A percentile compares a stretch with the other conserved stretches of the same genome.
Evolutionary conservation across 2,113 vertebrate species (phyloP).

Genomic region (Oryzias javanicus): DNA sequence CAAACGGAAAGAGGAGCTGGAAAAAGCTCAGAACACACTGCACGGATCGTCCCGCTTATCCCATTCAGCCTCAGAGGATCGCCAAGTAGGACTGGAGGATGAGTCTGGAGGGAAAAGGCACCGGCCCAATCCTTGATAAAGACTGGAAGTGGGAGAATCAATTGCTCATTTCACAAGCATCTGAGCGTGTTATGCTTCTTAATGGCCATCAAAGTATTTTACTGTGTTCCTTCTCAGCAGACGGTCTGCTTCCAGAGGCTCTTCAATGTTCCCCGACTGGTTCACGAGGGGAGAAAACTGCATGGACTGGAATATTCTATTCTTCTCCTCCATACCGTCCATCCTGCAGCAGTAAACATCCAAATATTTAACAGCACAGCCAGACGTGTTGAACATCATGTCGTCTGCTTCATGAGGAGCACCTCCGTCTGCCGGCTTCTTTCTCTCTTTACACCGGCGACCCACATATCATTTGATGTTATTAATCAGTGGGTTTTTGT

Average conservation of each 20-base stretch:
- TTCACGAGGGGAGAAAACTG: too few relatives aligned
- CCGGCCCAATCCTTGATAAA: constrained; percentile 9
- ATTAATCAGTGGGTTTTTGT: constrained; percentile 40
- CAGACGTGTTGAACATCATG: background rate
- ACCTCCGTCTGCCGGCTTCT: constrained; percentile 5
- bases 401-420: background rate
- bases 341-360: too few relatives aligned
- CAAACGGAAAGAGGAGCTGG: constrained; percentile 16
- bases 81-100: constrained; percentile 3
- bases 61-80: constrained; percentile 2
- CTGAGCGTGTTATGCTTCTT: background rate
- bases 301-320: too few relatives aligned
- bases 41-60: constrained; percentile 22
- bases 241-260: background rate
- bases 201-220: background rate
- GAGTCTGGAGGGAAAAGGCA: constrained; percentile 8
- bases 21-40: constrained; percentile 11
- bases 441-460: constrained; percentile 12
- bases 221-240: background rate
- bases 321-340: too few relatives aligned
- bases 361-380: too few relatives aligned
- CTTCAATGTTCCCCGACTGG: background rate
- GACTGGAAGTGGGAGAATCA: constrained; percentile 19
- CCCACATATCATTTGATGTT: constrained; percentile 42
- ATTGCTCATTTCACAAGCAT: constrained; percentile 7